Evolutionary conservation across 2,113 vertebrate genomes (phyloP), one percentile per base, ranked within the genome.

Genomic region (Brevimyrus niger): DNA sequence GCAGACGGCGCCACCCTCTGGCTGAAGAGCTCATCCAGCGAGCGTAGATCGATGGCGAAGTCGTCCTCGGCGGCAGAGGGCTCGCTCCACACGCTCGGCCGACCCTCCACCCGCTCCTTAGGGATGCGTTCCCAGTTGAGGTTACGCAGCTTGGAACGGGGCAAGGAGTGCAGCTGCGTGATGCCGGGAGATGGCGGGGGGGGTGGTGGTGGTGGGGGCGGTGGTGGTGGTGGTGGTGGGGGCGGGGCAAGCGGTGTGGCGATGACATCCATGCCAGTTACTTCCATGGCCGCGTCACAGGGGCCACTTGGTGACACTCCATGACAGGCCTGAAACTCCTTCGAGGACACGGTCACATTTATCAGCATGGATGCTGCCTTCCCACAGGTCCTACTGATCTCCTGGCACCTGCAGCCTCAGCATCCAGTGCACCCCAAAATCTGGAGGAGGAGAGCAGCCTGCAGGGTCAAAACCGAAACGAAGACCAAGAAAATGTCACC

Each of bases 111-210:
- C 15, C 95, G 96, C 92, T 97, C 95, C 91, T 95, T 95, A 27
- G 96, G 96, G 87, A 97, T 96, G 0, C 94, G 93, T 85, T 97
- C 96, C 96, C 96, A 97, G 92, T 96, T 96, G 9, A 97, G 93
- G 91, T 96, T 96, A 89, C 96, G 94, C 53, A 97, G 93, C 15
- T 93, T 94, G 86, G 95, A 95, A 13, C 92, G 93, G 0, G 92
- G 92, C 35, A 86, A 92, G 0, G 91, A 92, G 83, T 95, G 94
- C 4, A 90, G 44, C 9, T 92, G 92, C 90, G 90, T 91, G 3
- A 96, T 90, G 4, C n/a, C 46, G 5, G 61, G 91, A 65, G 13
- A 93, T 53, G 92, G 88, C 0, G 93, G 92, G 1, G 93, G 93
- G 0, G 94, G 93, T 0, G 92, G 91, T 0, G 92, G 89, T 0